Evolutionary conservation across 1,140 invertebrate species (phyloP).

Genomic region (Ostrea edulis): DNA sequence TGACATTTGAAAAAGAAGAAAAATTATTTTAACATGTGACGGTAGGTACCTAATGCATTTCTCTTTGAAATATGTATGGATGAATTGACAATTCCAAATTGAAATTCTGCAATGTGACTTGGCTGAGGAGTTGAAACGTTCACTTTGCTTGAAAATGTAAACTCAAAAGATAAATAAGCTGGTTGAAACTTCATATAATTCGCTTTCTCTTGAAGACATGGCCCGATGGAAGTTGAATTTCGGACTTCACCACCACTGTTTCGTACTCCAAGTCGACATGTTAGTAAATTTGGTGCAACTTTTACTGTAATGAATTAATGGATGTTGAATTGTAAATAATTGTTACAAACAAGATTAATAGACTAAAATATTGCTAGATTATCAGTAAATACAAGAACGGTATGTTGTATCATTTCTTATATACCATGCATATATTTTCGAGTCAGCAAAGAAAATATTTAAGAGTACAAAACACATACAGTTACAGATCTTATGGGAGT

Average conservation of each 20-base stretch:
- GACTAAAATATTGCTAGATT: no score
- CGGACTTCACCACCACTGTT: background rate
- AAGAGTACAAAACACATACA: background rate
- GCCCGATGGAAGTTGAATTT: background rate
- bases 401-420: no score
- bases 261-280: conserved; percentile 1
- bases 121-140: background rate
- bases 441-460: no score
- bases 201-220: background rate
- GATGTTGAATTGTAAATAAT: no score
- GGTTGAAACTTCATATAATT: conserved; percentile 26
- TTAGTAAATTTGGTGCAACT: background rate
- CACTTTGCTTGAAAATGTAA: background rate
- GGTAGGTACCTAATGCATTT: background rate
- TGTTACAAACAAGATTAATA: no score
- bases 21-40: no score
- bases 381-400: no score
- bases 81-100: background rate
- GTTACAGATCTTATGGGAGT: background rate
- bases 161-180: background rate
- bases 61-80: background rate
- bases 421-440: no score
- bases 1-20: no score
- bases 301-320: no score
- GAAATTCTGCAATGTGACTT: background rate